These are phyloP conservation scores for Theretra japonica DNA, from an alignment of 2,888 invertebrate species.

Conservation along the genomic window DNA sequence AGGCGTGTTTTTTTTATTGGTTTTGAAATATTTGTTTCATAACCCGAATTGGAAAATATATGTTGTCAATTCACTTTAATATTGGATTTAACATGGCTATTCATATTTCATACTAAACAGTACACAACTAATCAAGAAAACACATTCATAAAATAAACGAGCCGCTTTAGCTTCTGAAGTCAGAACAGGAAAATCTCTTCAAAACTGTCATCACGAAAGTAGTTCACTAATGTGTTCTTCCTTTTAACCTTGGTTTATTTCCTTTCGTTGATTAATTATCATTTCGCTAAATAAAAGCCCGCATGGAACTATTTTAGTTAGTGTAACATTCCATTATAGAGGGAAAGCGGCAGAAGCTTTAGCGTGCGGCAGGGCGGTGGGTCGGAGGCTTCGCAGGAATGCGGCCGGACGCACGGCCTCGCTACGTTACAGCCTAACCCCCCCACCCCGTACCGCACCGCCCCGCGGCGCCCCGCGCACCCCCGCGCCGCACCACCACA, in stretches of 20 bases:
- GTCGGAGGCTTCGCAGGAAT: constrained; percentile 79
- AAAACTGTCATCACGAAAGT: background rate
- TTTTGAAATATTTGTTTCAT: no score
- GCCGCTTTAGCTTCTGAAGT: no score
- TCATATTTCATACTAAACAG: no score
- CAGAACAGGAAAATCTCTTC: background rate
- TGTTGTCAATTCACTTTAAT: no score
- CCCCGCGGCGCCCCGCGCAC: constrained; percentile 31
- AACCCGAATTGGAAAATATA: no score
- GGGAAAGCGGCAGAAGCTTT: constrained; percentile 64
- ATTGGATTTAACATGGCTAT: no score
- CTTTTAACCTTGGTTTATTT: background rate
- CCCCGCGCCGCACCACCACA: constrained; percentile 39
- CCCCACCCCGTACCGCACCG: constrained; percentile 33
- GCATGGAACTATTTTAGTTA: constrained; percentile 31
- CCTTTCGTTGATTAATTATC: background rate
- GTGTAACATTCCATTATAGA: constrained; percentile 44
- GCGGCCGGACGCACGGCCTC: constrained; percentile 60
- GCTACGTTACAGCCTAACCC: constrained; percentile 33
- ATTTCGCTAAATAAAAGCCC: constrained; percentile 9
- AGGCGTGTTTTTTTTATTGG: no score
- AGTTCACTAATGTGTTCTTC: background rate
- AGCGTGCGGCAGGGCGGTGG: constrained; percentile 52
- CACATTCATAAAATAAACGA: no score
- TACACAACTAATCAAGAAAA: no score